phyloP scores from a whole-genome alignment of 2,888 invertebrate genomes.

The Erannis defoliaria region DNA sequence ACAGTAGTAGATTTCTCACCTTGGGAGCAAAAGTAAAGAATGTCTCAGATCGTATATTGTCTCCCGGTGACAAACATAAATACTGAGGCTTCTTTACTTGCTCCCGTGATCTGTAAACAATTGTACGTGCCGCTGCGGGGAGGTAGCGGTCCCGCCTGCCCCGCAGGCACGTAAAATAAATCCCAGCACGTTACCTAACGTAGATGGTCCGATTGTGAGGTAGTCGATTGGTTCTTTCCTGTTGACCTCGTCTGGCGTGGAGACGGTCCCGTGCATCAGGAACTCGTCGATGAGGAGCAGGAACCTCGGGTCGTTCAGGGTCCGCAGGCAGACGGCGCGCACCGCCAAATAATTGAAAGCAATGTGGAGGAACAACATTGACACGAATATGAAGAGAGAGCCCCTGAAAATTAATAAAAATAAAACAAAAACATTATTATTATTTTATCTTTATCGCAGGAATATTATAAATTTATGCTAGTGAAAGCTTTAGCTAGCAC shows the following conservation, averaged over 20 bases:
- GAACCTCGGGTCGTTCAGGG: slow-evolving; percentile 93
- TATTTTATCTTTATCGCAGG: too few species aligned
- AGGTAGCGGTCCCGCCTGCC: not conserved
- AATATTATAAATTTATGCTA: too few species aligned
- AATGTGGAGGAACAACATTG: slow-evolving; percentile 93
- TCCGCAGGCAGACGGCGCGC: slow-evolving; percentile 91
- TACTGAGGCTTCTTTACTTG: too few species aligned
- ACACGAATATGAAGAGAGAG: slow-evolving; percentile 90
- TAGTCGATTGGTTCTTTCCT: slow-evolving; percentile 87
- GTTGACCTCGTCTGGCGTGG: slow-evolving; percentile 89
- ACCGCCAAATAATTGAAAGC: slow-evolving; percentile 96
- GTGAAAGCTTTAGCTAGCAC: too few species aligned
- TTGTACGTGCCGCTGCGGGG: too few species aligned
- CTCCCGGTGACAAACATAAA: too few species aligned
- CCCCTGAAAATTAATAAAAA: slow-evolving; percentile 77
- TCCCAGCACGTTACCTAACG: slow-evolving; percentile 56
- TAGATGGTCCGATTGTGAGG: slow-evolving; percentile 59
- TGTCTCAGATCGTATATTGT: too few species aligned
- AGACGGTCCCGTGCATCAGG: slow-evolving; percentile 87
- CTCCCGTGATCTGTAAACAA: too few species aligned
- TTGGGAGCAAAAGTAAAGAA: too few species aligned
- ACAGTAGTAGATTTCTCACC: too few species aligned
- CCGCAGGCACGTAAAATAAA: not conserved
- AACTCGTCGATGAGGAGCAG: slow-evolving; percentile 90
- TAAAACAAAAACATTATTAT: too few species aligned